phyloP scores from a whole-genome alignment of 2,888 invertebrate species.

The Philhelius pedissequus region DNA sequence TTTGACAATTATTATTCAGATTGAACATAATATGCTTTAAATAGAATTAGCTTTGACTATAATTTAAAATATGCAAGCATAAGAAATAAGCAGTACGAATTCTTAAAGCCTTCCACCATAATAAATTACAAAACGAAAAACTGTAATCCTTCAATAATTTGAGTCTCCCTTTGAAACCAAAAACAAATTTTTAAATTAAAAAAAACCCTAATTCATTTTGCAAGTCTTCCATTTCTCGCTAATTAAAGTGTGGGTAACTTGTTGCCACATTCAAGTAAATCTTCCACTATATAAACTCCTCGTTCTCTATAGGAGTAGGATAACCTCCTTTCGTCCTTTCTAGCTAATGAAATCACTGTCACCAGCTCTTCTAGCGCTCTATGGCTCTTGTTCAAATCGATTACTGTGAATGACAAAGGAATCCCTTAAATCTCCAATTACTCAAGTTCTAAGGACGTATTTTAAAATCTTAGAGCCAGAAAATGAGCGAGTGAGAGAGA shows the following conservation, averaged over 20 bases:
- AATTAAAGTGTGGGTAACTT: slow-evolving; percentile 64
- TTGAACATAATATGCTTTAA: too few relatives aligned
- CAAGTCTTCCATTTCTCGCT: slow-evolving; percentile 46
- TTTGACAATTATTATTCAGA: too few relatives aligned
- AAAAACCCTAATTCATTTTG: slow-evolving; percentile 44
- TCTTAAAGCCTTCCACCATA: not conserved
- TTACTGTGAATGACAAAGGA: slow-evolving; percentile 70
- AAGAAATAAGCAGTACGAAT: not conserved
- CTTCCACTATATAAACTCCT: not conserved
- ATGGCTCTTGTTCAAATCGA: slow-evolving; percentile 67
- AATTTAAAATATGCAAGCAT: too few relatives aligned
- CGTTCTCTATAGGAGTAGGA: not conserved
- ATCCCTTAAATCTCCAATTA: slow-evolving; percentile 71
- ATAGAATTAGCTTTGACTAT: too few relatives aligned
- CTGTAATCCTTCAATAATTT: not conserved
- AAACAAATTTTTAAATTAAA: not conserved
- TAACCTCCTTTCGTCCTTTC: slow-evolving; percentile 48
- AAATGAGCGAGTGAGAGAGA: not conserved
- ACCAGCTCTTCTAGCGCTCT: slow-evolving; percentile 36
- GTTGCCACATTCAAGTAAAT: slow-evolving; percentile 53
- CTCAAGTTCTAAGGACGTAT: slow-evolving; percentile 70
- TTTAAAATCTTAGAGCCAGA: slow-evolving; percentile 63
- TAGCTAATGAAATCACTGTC: slow-evolving; percentile 65
- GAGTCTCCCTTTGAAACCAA: not conserved
- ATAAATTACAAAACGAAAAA: not conserved